Evolutionary conservation across 1,140 invertebrate species (phyloP), one percentile per base, ranked within the genome.

Genomic region (Drosophila sp.): DNA sequence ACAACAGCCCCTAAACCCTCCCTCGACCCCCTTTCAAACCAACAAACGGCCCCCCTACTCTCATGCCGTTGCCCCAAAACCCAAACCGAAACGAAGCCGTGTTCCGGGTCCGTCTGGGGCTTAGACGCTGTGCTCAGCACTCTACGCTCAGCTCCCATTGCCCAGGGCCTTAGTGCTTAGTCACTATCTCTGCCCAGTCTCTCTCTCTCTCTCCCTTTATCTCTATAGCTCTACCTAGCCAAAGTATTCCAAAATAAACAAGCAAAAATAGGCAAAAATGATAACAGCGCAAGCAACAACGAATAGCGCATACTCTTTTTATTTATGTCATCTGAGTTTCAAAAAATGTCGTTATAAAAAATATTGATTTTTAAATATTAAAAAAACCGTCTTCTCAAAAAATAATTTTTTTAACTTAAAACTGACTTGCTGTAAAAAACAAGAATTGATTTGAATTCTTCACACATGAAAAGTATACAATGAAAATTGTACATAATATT

Each of bases 201-300:
- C 4, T 21, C 8, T 0, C n/a, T 8, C 13, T 29, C 2, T 4
- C 34, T n/a, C 11, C 2, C 43, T 38, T 8, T 40, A 14, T n/a
- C 14, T 13, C 7, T 11, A 2, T 53, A 32, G 38, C 14, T 34
- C 16, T n/a, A 41, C 61, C 74, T 72, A 45, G 56, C 16, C 40
- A 59, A 76, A 61, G 56, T 65, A 66, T 72, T 66, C 41, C 7
- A 80, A 80, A 79, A 79, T 79, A 79, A 78, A 75, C 71, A 64
- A 64, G 36, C 63, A 4, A 62, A 57, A 64, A 64, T 48, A 48
- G 34, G n/a, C 40, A 29, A 16, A 16, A 32, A 21, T 48, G 41
- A 14, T 6, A 34, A 51, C 36, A 36, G 7, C 7, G 34, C 14
- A 18, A 50, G 11, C n/a, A 7, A 58, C 56, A 13, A 8, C 45